These are phyloP conservation scores for Arvicanthis niloticus DNA, from an alignment of 2,113 vertebrate species.

Conservation along the genomic window DNA sequence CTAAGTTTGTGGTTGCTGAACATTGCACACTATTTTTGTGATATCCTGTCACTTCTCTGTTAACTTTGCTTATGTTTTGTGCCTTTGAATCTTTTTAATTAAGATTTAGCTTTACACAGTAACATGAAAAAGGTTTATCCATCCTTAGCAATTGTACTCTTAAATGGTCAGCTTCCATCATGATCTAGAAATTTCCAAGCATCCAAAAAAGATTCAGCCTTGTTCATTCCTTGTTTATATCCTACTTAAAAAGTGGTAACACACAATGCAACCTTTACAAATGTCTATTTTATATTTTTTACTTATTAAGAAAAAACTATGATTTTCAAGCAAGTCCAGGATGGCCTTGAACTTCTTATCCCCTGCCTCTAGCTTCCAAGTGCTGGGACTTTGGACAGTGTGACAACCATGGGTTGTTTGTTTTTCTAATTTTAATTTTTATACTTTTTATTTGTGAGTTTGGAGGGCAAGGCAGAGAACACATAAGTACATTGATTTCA, in stretches of 20 bases:
- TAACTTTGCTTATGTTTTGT: constrained; percentile 29
- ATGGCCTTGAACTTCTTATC: background rate
- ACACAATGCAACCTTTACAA: constrained; percentile 3
- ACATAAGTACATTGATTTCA: background rate
- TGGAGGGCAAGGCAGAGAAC: background rate
- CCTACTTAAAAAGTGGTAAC: background rate
- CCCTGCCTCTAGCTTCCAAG: background rate
- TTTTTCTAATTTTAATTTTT: background rate
- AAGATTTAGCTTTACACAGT: background rate
- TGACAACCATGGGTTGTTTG: background rate
- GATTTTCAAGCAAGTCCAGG: background rate
- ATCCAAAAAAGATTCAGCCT: background rate
- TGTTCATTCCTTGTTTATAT: background rate
- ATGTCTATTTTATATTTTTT: background rate
- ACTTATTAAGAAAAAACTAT: background rate
- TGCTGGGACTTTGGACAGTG: background rate
- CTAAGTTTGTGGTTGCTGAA: background rate
- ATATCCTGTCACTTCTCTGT: background rate
- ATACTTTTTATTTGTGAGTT: background rate
- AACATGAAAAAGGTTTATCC: constrained; percentile 3
- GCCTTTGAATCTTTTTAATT: constrained; percentile 26
- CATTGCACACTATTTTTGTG: constrained; percentile 37
- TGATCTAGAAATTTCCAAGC: background rate
- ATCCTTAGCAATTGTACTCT: background rate
- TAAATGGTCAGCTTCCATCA: background rate